Evolutionary conservation across 2,113 vertebrate species (phyloP), one percentile per base, ranked within the genome.

Genomic region (Dendrocopos noguchii): DNA sequence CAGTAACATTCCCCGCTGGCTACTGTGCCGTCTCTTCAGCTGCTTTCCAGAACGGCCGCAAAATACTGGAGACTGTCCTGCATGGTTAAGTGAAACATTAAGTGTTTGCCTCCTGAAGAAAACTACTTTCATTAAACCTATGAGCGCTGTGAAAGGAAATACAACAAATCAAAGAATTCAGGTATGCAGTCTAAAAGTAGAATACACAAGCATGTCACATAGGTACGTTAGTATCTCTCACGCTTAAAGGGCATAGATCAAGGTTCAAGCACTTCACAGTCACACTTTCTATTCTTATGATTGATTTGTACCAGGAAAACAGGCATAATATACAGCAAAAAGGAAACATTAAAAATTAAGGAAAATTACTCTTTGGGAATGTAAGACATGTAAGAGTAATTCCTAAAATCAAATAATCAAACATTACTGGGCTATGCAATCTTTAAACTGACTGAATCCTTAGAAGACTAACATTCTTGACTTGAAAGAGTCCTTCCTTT

Each of bases 31-130:
- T 29, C 98, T 98, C 95, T 99, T 99, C 47, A 99, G 97, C 92
- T 99, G 99, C 91, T 99, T 99, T 50, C 99, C 99, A 21, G 99
- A 99, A 65, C 99, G 99, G 15, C 99, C 99, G 85, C 98, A 99
- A 71, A 99, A 99, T 18, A 98, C 98, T 0, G 99, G 98, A 52
- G 99, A 98, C 96, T 99, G 98, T 63, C 98, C 98, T 99, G 83
- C 55, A 31, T 1, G 39, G 53, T 25, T 28, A 78, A 61, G 55
- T 11, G 22, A 82, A 25, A 79, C 2, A 16, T 19, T 61, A 44
- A 27, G 47, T 22, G 57, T 1, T 3, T 9, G 57, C 2, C 22
- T 83, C 42, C 34, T 57, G 29, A 57, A 77, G 39, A 63, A 93
- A 87, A 71, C 14, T 27, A 28, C 13, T 75, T 46, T 65, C 61